phyloP scores from a whole-genome alignment of 2,888 invertebrate species.

The Pristionchus entomophagus region DNA sequence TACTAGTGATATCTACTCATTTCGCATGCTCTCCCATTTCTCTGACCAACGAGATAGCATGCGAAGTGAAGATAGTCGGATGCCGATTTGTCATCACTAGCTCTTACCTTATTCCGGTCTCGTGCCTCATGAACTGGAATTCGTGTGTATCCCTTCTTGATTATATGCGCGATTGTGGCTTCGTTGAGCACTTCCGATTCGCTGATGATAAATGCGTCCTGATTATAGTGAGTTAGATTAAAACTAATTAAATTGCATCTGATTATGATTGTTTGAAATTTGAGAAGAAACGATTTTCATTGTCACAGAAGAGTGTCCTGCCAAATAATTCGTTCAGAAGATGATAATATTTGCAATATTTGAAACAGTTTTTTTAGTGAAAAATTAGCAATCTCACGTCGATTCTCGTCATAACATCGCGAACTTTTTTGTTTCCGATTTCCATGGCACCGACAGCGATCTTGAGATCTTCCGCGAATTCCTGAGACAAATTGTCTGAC shows the following conservation, averaged over 20 bases:
- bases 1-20: background rate
- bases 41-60: no score
- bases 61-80: no score
- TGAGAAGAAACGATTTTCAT: no score
- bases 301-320: no score
- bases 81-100: background rate
- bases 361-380: background rate
- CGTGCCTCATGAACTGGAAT: conserved; percentile 50
- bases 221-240: background rate
- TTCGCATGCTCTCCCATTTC: no score
- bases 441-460: conserved; percentile 72
- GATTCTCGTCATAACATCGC: conserved; percentile 69
- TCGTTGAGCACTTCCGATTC: conserved; percentile 48
- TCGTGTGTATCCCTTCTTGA: conserved; percentile 51
- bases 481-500: conserved; percentile 37
- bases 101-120: conserved; percentile 53
- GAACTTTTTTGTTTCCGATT: conserved; percentile 65
- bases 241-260: no score
- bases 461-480: conserved; percentile 68
- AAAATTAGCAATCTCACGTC: conserved; percentile 53
- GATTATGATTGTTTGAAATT: no score
- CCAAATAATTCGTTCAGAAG: no score
- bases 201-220: conserved; percentile 53
- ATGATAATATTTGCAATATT: no score
- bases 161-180: conserved; percentile 47